Evolutionary conservation across 1,140 invertebrate genomes (phyloP).

Genomic region (Penaeus chinensis): DNA sequence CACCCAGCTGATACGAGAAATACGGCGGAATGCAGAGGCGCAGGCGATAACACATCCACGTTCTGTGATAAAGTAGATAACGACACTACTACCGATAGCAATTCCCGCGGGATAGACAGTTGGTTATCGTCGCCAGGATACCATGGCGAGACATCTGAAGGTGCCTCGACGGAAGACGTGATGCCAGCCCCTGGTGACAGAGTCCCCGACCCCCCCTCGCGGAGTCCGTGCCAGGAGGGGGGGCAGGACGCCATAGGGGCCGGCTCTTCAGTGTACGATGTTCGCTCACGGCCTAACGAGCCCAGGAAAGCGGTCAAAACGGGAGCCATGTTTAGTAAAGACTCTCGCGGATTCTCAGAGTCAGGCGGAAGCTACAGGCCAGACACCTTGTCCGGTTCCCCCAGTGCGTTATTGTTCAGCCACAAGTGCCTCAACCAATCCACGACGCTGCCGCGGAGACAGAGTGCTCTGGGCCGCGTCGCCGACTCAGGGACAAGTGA

Average conservation of each 20-base stretch:
- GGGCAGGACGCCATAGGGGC: too few species aligned
- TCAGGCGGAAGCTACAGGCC: too few species aligned
- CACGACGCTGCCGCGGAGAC: constrained; percentile 3
- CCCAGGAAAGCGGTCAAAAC: too few species aligned
- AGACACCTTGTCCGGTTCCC: not conserved
- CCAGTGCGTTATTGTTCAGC: constrained; percentile 3
- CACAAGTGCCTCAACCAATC: constrained; percentile 22
- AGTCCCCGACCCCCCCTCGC: too few species aligned
- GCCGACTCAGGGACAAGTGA: not conserved
- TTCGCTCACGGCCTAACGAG: too few species aligned
- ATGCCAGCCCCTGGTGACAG: too few species aligned
- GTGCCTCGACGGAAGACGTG: constrained; percentile 2
- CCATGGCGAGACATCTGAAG: not conserved
- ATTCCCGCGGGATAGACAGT: not conserved
- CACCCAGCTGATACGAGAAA: not conserved
- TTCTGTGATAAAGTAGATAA: constrained; percentile 30
- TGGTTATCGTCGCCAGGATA: not conserved
- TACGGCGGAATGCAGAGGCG: not conserved
- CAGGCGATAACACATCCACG: not conserved
- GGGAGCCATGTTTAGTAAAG: too few species aligned
- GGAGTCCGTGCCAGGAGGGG: too few species aligned
- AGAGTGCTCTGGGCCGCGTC: not conserved
- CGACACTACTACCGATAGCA: constrained; percentile 11
- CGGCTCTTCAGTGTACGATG: too few species aligned
- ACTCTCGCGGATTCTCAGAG: too few species aligned